Base-by-base conservation (phyloP, 2,888 invertebrate genomes). In the Syrphus vitripennis region DNA sequence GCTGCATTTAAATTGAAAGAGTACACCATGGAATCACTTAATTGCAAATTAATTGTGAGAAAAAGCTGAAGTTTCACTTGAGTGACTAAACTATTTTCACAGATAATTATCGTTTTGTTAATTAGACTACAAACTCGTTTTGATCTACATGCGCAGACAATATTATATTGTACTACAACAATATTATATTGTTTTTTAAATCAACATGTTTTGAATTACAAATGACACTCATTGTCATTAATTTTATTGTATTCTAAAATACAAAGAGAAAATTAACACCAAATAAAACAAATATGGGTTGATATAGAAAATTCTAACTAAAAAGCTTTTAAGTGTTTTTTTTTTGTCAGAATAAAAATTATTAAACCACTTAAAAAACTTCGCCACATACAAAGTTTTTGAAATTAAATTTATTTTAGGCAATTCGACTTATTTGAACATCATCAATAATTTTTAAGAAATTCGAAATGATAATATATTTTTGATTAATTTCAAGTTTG, bases 11-110 rank as follows among this genome's bases (percentile, higher is more conserved):
- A 61, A 26, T 16, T 24, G 9, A 61, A 24, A 40, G 40, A 61
- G 26, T 24, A 40, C 14, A 61, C 37, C 29, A 16, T 29, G 16
- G 40, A 50, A 12, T 50, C n/a, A n/a, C 40, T 37, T 21, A 59
- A 65, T 65, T 45, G 29, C 3, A 65, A 65, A 7, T 45, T 29
- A 45, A 45, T 45, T 65, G 63, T 65, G 42, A 5, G 63, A 65
- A 65, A 34, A 37, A 16, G 19, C 19, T 59, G 21, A 12, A 26
- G 29, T 65, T 29, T 61, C 24, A 37, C 61, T 12, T 40, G n/a
- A 12, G 19, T n/a, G 24, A 61, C 4, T 40, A 40, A 40, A 40
- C 16, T 24, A 29, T 65, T 65, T 65, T 42, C 42, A 65, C 45
- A 65, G 14, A 29, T 65, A 65, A 45, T 65, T 45, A 45, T 45